phyloP scores from a whole-genome alignment of 2,888 invertebrate species.

The Drosophila koepferae region DNA sequence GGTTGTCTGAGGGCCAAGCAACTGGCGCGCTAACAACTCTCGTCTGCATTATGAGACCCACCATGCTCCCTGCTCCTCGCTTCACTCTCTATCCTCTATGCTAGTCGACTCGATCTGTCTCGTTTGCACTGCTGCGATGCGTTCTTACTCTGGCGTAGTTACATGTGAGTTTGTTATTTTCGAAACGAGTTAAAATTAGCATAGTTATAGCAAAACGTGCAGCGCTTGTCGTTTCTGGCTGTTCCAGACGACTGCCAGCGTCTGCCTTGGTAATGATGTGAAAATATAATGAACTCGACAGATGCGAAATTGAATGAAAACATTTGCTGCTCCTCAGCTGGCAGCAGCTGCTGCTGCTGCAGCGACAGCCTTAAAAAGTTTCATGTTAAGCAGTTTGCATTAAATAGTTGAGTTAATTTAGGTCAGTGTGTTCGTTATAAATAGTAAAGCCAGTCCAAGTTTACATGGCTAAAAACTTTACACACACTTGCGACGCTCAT shows the following conservation, averaged over 20 bases:
- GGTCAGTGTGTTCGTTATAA: slow-evolving; percentile 45
- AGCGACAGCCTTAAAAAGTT: slow-evolving; percentile 13
- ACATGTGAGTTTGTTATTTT: slow-evolving; percentile 71
- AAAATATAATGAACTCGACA: slow-evolving; percentile 62
- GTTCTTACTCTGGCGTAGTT: slow-evolving; percentile 20
- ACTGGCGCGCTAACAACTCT: slow-evolving; percentile 60
- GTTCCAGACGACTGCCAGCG: slow-evolving; percentile 21
- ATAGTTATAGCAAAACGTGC: slow-evolving; percentile 68
- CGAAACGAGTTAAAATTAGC: slow-evolving; percentile 76
- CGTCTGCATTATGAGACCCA: slow-evolving; percentile 62
- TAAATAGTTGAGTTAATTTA: slow-evolving; percentile 33
- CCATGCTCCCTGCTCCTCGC: not conserved
- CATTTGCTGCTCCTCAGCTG: slow-evolving; percentile 29
- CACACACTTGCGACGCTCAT: not conserved
- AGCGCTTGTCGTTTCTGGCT: slow-evolving; percentile 14
- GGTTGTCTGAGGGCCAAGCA: slow-evolving; percentile 32
- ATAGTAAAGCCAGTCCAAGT: slow-evolving; percentile 18
- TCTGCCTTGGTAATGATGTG: slow-evolving; percentile 73
- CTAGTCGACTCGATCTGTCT: not conserved
- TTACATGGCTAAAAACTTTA: slow-evolving; percentile 13
- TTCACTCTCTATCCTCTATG: not conserved
- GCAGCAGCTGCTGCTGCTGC: slow-evolving; percentile 25
- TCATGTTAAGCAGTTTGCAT: slow-evolving; percentile 14
- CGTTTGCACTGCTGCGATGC: not conserved
- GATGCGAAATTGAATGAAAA: slow-evolving; percentile 60